Conservation (phyloP, 2,888 invertebrate genomes). For the Coenonympha arcania region DNA sequence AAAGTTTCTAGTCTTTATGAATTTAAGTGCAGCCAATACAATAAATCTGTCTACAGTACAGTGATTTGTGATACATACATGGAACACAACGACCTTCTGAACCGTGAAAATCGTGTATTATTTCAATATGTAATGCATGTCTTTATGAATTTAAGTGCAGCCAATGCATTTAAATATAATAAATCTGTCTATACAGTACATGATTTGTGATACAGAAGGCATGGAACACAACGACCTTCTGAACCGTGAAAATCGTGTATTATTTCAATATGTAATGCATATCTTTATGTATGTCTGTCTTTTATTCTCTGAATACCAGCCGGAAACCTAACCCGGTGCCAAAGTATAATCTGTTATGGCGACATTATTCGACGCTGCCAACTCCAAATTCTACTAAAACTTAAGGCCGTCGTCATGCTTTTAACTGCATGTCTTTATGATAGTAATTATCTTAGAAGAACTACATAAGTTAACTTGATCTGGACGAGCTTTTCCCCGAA, state of each 20-base stretch:
- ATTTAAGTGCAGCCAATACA: neutral
- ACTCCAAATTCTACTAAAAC: conserved; percentile 51
- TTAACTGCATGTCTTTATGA: conserved; percentile 38
- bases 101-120: neutral
- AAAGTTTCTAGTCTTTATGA: neutral
- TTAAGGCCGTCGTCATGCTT: conserved; percentile 47
- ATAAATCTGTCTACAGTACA: neutral
- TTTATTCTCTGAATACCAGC: conserved; percentile 49
- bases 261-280: conserved; percentile 6
- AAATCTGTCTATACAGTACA: neutral
- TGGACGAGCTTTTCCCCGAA: no score
- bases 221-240: neutral
- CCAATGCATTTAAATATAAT: neutral
- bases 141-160: neutral
- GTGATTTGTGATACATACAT: neutral
- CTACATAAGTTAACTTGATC: no score
- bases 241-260: neutral
- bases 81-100: neutral
- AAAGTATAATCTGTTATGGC: conserved; percentile 72
- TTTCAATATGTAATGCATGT: no score
- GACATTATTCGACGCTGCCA: conserved; percentile 67
- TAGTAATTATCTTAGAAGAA: conserved; percentile 23
- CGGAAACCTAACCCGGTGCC: conserved; percentile 49
- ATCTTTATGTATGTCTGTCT: conserved; percentile 26
- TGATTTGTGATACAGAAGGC: neutral